Evolutionary conservation across 2,113 vertebrate species (phyloP), one percentile per base, ranked within the genome.

Genomic region (Centropus bengalensis): DNA sequence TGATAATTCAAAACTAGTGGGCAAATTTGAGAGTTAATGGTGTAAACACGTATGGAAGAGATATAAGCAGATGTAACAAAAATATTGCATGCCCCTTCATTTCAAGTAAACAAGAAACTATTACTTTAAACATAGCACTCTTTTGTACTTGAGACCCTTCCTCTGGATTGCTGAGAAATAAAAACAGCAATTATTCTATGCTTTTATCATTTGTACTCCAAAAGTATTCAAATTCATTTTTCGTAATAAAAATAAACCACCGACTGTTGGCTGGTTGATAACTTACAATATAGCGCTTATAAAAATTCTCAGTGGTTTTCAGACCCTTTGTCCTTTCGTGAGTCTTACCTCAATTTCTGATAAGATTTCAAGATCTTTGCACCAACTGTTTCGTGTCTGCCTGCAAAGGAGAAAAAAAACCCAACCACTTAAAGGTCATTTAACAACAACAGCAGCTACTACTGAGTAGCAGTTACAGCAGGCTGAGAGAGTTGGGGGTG

Each of bases 361-460:
- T 98, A 98, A 91, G 98, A 98, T 90, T 98, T 97, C 88, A 99
- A 91, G 14, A 99, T 97, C 86, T 97, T 98, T 49, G 99, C 98
- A 58, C 98, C 98, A 33, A 89, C 97, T 2, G 98, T 98, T 96
- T 98, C 98, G 14, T 96, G 97, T 95, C 97, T 98, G 74, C 97
- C 99, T 99, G 95, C 10, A 42, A 94, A 96, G 63, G 15, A 92
- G 92, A 44, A 95, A 16, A 69, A 32, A 68, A 97, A 26, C 55
- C 12, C 12, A 63, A 26, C 2, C 47, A 40, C 12, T 17, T 3
- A 49, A 73, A 96, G 87, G 82, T 84, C 67, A 87, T n/a, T 92
- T 51, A 42, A 24, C 18, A 93, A 33, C 45, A 94, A 49, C 36
- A 82, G 33, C 21, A 87, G 33, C 52, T 63, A 77, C 30, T 59